Percentiles rank a stretch among this genome's conserved stretches.
Evolutionary conservation across 2,888 invertebrate species (phyloP).

Genomic region (Mesochorus sp.): DNA sequence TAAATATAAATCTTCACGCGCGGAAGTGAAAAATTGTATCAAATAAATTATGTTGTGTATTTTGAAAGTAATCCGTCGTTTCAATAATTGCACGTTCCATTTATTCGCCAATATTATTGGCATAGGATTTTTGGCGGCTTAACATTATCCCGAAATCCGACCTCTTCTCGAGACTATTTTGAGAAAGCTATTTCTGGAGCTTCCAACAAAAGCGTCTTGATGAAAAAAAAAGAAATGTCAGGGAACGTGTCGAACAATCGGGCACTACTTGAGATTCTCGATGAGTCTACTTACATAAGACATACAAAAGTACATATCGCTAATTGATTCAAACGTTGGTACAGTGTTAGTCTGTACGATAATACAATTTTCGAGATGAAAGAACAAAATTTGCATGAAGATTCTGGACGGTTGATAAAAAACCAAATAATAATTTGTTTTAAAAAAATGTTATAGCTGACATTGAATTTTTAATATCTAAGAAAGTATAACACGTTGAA

Average conservation of each 20-base stretch:
- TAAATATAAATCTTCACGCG: slow-evolving; percentile 27
- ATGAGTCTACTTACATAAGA: slow-evolving; percentile 15
- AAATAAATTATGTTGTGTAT: slow-evolving; percentile 54
- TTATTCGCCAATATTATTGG: neutral
- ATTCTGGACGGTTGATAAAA: too few relatives aligned
- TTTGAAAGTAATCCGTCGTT: slow-evolving; percentile 35
- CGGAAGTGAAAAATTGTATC: slow-evolving; percentile 39
- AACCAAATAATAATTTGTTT: too few relatives aligned
- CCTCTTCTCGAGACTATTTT: too few relatives aligned
- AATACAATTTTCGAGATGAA: neutral
- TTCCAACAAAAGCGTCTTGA: too few relatives aligned
- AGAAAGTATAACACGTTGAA: too few relatives aligned
- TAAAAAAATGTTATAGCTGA: too few relatives aligned
- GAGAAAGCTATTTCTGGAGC: too few relatives aligned
- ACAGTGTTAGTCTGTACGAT: slow-evolving; percentile 11
- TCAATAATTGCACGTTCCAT: neutral
- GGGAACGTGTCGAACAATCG: slow-evolving; percentile 9
- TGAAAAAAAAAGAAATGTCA: too few relatives aligned
- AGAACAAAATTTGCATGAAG: too few relatives aligned
- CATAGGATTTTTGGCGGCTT: neutral
- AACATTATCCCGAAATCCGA: too few relatives aligned
- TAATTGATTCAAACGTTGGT: slow-evolving; percentile 11
- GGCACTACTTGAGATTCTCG: slow-evolving; percentile 17
- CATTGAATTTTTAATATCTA: too few relatives aligned
- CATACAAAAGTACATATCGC: slow-evolving; percentile 31